These are phyloP conservation scores for Scolopax mira DNA, from an alignment of 2,113 vertebrate genomes.

Conservation along the genomic window DNA sequence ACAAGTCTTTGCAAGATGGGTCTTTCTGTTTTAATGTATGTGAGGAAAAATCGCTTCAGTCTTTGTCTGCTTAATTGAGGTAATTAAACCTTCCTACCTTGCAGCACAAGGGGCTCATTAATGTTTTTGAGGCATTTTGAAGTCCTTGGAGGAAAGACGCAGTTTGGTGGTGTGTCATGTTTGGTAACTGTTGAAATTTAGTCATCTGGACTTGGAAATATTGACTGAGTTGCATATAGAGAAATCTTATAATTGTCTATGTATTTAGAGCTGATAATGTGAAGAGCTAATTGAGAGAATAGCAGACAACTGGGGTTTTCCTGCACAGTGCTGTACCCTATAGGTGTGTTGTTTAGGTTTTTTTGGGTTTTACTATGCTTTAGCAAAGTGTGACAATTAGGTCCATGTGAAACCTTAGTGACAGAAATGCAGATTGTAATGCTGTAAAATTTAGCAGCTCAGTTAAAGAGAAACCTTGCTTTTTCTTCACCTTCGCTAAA, in stretches of 20 bases:
- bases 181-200: background rate
- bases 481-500: too few relatives aligned
- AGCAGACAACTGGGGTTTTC: background rate
- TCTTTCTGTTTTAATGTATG: slow-evolving; percentile 11
- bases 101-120: slow-evolving; percentile 28
- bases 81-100: slow-evolving; percentile 52
- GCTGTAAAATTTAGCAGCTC: background rate
- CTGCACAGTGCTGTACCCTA: background rate
- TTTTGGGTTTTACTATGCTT: background rate
- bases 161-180: slow-evolving; percentile 1
- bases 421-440: background rate
- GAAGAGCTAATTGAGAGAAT: background rate
- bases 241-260: background rate
- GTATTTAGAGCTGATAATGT: background rate
- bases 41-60: background rate
- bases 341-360: background rate
- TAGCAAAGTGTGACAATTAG: background rate
- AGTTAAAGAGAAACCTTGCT: background rate
- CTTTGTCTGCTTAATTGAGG: slow-evolving; percentile 45
- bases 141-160: background rate
- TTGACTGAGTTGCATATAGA: background rate
- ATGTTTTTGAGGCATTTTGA: slow-evolving; percentile 40
- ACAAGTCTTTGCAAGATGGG: slow-evolving; percentile 39
- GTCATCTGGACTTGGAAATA: background rate
- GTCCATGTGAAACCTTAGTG: background rate